phyloP scores from a whole-genome alignment of 2,888 invertebrate genomes.

The Amblyjoppa fuscipennis region DNA sequence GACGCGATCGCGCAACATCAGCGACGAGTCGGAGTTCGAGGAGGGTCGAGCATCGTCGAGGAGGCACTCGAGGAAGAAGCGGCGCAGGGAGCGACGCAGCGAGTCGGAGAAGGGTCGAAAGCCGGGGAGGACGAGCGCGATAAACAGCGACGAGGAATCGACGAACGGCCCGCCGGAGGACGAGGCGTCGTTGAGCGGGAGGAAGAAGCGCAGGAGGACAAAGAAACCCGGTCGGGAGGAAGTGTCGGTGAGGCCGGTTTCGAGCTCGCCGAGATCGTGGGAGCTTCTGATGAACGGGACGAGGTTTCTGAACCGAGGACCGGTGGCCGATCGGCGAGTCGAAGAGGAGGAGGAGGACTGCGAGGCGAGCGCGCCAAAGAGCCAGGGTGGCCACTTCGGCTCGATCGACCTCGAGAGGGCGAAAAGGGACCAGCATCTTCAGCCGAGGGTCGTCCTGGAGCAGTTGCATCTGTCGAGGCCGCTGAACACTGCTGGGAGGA shows the following conservation, averaged over 20 bases:
- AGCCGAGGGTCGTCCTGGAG: conserved; percentile 82
- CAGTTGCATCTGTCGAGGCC: conserved; percentile 80
- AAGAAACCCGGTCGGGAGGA: conserved; percentile 71
- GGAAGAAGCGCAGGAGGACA: conserved; percentile 61
- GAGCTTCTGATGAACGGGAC: conserved; percentile 65
- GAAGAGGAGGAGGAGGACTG: conserved; percentile 69
- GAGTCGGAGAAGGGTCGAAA: conserved; percentile 17
- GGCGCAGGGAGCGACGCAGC: conserved; percentile 20
- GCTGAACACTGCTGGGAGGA: conserved; percentile 63
- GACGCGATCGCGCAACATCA: conserved; percentile 16
- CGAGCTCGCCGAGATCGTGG: conserved; percentile 66
- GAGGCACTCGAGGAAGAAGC: conserved; percentile 36
- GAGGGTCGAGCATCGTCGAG: conserved; percentile 8
- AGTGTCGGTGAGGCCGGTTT: conserved; percentile 67
- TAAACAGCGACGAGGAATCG: conserved; percentile 35
- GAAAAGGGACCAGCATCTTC: conserved; percentile 79
- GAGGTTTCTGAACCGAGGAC: conserved; percentile 61
- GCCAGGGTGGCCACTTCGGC: conserved; percentile 36
- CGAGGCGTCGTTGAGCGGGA: conserved; percentile 52
- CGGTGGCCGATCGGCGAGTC: conserved; percentile 12
- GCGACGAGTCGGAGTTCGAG: conserved; percentile 53
- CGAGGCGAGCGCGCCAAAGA: conserved; percentile 51
- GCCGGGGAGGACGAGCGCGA: neutral
- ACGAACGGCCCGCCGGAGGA: conserved; percentile 74
- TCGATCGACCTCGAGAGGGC: conserved; percentile 76